These are phyloP conservation scores for Caracal caracal DNA, from an alignment of 2,113 vertebrate species.

Conservation along the genomic window DNA sequence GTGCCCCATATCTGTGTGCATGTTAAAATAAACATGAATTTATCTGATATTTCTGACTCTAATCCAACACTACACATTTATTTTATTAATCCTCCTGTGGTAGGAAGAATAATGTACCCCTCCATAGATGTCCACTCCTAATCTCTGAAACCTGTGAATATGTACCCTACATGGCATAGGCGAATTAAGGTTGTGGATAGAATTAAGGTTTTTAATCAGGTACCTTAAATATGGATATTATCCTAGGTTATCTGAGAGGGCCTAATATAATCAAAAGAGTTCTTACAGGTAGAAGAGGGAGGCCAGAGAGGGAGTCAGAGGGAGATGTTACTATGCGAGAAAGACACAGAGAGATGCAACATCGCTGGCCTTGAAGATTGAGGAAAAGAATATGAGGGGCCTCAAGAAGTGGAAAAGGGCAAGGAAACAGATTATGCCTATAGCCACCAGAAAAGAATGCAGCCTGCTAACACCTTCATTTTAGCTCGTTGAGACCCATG, in stretches of 20 bases:
- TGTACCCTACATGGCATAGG: background rate
- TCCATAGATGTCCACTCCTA: background rate
- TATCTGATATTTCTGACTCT: background rate
- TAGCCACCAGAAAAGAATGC: background rate
- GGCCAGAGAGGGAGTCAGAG: background rate
- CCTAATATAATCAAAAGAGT: background rate
- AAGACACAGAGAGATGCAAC: background rate
- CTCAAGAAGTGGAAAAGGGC: background rate
- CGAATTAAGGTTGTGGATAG: background rate
- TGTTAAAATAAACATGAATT: conserved; percentile 10
- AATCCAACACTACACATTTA: background rate
- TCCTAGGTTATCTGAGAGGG: background rate
- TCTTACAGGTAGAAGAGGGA: background rate
- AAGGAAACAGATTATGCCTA: background rate
- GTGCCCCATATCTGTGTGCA: background rate
- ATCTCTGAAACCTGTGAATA: background rate
- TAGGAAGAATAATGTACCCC: background rate
- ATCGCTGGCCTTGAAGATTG: background rate
- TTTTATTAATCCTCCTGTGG: background rate
- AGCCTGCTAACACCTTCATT: background rate
- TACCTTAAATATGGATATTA: background rate
- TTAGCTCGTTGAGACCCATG: background rate
- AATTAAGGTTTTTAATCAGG: background rate
- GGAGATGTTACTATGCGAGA: background rate
- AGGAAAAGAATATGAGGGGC: background rate